These are phyloP conservation scores for Catocala fraxini DNA, from an alignment of 2,888 invertebrate genomes.

Conservation along the genomic window DNA sequence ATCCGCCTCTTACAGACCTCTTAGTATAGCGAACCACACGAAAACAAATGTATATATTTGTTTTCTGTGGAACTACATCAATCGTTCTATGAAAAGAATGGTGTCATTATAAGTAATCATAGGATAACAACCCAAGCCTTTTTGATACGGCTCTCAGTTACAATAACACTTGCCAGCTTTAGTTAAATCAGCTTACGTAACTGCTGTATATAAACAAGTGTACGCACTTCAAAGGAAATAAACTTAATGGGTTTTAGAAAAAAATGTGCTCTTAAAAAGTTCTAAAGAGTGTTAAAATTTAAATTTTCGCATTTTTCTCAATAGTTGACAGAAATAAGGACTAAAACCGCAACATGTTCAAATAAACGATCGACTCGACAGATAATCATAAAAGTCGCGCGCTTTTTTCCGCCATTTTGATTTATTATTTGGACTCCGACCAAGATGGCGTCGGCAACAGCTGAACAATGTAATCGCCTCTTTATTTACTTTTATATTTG, in stretches of 20 bases:
- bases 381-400: constrained; percentile 76
- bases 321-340: constrained; percentile 53
- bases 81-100: no score
- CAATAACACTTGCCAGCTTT: not conserved
- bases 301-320: constrained; percentile 26
- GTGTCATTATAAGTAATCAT: not conserved
- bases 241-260: constrained; percentile 2
- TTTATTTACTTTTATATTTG: constrained; percentile 39
- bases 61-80: no score
- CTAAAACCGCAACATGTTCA: constrained; percentile 24
- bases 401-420: constrained; percentile 78
- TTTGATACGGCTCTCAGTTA: not conserved
- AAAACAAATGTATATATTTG: no score
- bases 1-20: no score
- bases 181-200: constrained; percentile 8
- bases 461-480: constrained; percentile 49
- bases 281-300: constrained; percentile 18
- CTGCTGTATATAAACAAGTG: not conserved
- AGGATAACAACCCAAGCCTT: not conserved
- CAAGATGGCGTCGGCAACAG: constrained; percentile 60
- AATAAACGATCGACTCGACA: constrained; percentile 43
- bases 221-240: constrained; percentile 6
- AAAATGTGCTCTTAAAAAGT: not conserved
- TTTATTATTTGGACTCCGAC: constrained; percentile 76
- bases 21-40: no score